A percentile compares a stretch with the other conserved stretches of the same genome.
Evolutionary conservation across 2,888 invertebrate genomes (phyloP).

Genomic region (Drosophila neonasuta): DNA sequence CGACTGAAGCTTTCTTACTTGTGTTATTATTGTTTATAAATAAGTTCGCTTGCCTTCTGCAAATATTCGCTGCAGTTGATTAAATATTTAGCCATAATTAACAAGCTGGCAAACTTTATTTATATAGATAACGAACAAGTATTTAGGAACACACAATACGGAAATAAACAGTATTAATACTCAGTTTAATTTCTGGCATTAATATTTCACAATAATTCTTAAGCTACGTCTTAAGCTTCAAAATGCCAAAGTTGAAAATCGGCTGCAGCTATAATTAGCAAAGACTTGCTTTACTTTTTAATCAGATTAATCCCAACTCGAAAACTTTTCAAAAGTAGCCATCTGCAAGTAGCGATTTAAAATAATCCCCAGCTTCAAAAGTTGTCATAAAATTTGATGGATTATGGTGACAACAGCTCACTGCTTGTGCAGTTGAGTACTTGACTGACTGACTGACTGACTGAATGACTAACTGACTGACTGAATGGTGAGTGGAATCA

Average conservation of each 20-base stretch:
- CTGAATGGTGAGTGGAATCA: constrained; percentile 60
- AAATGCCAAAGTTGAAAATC: neutral
- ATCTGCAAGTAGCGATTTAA: neutral
- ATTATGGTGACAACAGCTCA: constrained; percentile 36
- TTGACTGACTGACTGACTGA: neutral
- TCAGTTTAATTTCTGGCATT: neutral
- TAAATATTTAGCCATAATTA: neutral
- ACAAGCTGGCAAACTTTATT: too few relatives aligned
- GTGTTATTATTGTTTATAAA: too few relatives aligned
- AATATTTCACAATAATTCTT: neutral
- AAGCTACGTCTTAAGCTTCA: neutral
- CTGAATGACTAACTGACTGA: constrained; percentile 11
- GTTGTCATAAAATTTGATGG: constrained; percentile 32
- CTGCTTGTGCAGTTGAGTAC: neutral
- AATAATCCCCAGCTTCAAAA: neutral
- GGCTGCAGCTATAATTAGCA: neutral
- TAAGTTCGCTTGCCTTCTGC: neutral
- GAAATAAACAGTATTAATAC: neutral
- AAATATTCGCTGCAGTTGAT: neutral
- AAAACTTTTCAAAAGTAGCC: neutral
- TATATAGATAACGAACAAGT: too few relatives aligned
- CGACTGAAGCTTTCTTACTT: too few relatives aligned
- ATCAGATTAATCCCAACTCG: constrained; percentile 4
- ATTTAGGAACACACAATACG: neutral
- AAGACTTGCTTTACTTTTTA: neutral